A percentile compares a stretch with the other conserved stretches of the same genome.
Evolutionary conservation across 1,140 invertebrate species (phyloP).

Genomic region (Thaumetopoea pityocampa): DNA sequence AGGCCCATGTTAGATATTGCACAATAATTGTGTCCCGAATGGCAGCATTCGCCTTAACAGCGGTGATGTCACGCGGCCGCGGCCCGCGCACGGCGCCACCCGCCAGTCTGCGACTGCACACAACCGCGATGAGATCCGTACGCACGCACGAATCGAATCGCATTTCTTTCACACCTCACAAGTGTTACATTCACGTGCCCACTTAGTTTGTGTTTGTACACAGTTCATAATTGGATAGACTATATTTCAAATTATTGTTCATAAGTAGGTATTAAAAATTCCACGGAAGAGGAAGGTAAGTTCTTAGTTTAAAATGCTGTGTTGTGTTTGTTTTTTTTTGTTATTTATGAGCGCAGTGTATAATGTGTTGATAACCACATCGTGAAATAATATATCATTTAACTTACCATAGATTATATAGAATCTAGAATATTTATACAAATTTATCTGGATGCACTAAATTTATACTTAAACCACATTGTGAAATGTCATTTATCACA

Average conservation of each 20-base stretch:
- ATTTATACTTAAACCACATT: no score
- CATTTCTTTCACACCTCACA: conserved; percentile 42
- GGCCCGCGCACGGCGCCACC: conserved; percentile 13
- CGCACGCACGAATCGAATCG: conserved; percentile 30
- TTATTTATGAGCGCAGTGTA: no score
- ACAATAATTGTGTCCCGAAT: conserved; percentile 17
- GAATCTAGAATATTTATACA: no score
- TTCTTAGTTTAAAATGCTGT: no score
- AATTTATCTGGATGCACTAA: no score
- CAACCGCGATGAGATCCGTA: conserved; percentile 61
- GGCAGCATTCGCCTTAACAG: conserved; percentile 44
- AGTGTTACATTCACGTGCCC: conserved; percentile 51
- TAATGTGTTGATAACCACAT: no score
- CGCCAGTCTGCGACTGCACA: conserved; percentile 43
- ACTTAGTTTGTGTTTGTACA: conserved; percentile 31
- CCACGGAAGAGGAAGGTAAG: conserved; percentile 69
- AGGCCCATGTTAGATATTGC: conserved; percentile 16
- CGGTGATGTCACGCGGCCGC: conserved; percentile 46
- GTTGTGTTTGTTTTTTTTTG: neutral
- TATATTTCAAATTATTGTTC: conserved; percentile 26
- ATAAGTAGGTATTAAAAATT: conserved; percentile 47
- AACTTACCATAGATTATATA: no score
- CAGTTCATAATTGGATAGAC: conserved; percentile 21
- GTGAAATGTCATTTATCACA: no score
- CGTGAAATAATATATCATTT: no score